phyloP scores from a whole-genome alignment of 2,113 vertebrate genomes.

The Manacus vitellinus region DNA sequence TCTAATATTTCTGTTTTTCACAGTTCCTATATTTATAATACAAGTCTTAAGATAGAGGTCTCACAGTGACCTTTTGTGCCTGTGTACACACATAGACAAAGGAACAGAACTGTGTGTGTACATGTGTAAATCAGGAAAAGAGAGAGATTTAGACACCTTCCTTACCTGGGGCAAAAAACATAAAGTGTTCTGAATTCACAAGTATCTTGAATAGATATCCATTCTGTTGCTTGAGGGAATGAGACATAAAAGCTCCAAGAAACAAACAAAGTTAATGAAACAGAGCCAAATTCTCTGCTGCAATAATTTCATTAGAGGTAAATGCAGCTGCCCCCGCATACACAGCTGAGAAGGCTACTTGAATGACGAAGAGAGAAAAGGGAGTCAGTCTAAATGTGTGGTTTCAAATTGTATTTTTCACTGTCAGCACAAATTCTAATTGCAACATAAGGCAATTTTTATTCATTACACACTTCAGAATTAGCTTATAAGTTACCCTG shows the following conservation, averaged over 20 bases:
- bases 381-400: conserved; percentile 27
- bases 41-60: not conserved
- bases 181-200: not conserved
- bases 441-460: conserved; percentile 12
- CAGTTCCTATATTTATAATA: not conserved
- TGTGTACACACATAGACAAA: not conserved
- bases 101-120: not conserved
- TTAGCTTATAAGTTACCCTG: not conserved
- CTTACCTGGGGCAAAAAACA: not conserved
- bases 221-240: conserved; percentile 15
- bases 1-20: not conserved
- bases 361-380: not conserved
- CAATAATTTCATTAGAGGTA: conserved; percentile 41
- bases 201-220: not conserved
- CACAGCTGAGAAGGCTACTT: conserved; percentile 24
- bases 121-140: not conserved
- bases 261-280: conserved; percentile 22
- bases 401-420: conserved; percentile 35
- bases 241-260: conserved; percentile 23
- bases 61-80: not conserved
- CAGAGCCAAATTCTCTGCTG: conserved; percentile 9
- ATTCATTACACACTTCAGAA: not conserved
- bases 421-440: conserved; percentile 53
- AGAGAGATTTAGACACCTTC: not conserved
- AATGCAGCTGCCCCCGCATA: conserved; percentile 50